Evolutionary conservation across 2,888 invertebrate species (phyloP).

Genomic region (Pollenia angustigena): DNA sequence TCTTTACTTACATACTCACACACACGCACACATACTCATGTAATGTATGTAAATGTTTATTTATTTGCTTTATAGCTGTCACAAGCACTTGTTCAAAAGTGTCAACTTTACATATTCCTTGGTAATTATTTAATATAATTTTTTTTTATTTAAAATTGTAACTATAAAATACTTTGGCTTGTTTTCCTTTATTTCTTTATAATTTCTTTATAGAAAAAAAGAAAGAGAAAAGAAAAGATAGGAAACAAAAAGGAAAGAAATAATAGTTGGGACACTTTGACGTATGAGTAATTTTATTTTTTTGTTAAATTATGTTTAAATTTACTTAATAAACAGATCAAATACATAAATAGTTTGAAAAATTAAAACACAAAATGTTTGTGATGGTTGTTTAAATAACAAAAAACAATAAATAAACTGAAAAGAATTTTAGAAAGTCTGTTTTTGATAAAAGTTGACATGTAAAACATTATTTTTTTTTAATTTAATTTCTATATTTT

Average conservation of each 20-base stretch:
- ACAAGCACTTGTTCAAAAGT: slow-evolving; percentile 68
- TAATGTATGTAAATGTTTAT: slow-evolving; percentile 28
- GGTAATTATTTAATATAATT: slow-evolving; percentile 67
- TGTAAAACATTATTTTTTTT: too few relatives aligned
- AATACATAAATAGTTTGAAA: slow-evolving; percentile 3
- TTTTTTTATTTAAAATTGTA: slow-evolving; percentile 39
- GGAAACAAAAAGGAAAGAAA: not conserved
- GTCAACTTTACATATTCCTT: slow-evolving; percentile 67
- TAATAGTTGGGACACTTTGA: slow-evolving; percentile 5
- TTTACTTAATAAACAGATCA: slow-evolving; percentile 26
- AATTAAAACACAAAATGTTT: slow-evolving; percentile 15
- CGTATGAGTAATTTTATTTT: slow-evolving; percentile 49
- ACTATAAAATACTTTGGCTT: slow-evolving; percentile 24
- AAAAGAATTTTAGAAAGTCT: slow-evolving; percentile 1
- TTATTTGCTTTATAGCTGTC: slow-evolving; percentile 69
- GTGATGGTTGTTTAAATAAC: not conserved
- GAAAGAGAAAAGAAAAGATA: not conserved
- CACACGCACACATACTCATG: not conserved
- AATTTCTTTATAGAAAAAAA: not conserved
- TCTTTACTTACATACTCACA: too few relatives aligned
- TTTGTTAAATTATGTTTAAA: slow-evolving; percentile 5
- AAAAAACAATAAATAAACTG: not conserved
- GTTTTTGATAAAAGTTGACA: slow-evolving; percentile 10
- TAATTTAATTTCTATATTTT: too few relatives aligned
- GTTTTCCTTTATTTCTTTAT: not conserved